Evolutionary conservation across 2,888 invertebrate species (phyloP), one percentile per base, ranked within the genome.

Genomic region (Orthonevra nobilis): DNA sequence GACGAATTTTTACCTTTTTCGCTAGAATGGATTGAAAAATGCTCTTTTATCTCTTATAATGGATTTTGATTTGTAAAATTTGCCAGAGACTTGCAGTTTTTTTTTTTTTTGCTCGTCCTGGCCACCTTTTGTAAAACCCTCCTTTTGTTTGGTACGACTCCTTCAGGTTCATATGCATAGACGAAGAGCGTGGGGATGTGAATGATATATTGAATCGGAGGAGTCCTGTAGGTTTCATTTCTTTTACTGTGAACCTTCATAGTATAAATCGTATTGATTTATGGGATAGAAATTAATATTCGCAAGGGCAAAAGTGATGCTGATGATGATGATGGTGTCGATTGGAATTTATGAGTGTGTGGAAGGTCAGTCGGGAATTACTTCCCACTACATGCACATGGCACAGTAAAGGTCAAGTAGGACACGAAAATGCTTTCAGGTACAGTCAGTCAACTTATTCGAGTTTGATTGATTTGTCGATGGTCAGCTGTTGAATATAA

Each of bases 11-110:
- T 64, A 72, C 52, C 50, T 61, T 66, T 48, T 50, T 32, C 61
- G 56, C 56, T 61, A 61, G 48, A 68, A 50, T 6, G 61, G 66
- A 60, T 73, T 56, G 73, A 68, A 79, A 79, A 79, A 79, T 79
- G 73, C 61, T 68, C 73, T 38, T 73, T 79, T 79, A 73, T 73
- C 61, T 66, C 48, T 23, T 44, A 56, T 73, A 79, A 79, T 79
- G 66, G 73, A 79, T 79, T 73, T 79, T 73, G 79, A 79, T 79
- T 79, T 73, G 79, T 73, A 79, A 79, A 79, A 79, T 79, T 79
- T 79, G 32, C 73, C 66, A 73, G 64, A 54, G 54, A 58, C 54
- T 40, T 36, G 66, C 64, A 79, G 38, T 54, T 52, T 72, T 61
- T 34, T 50, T 40, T 26, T 34, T 34, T 61, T 34, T 50, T 40